A percentile compares a stretch with the other conserved stretches of the same genome.
Conservation (phyloP, 2,113 vertebrate genomes). For the Osmerus mordax region DNA sequence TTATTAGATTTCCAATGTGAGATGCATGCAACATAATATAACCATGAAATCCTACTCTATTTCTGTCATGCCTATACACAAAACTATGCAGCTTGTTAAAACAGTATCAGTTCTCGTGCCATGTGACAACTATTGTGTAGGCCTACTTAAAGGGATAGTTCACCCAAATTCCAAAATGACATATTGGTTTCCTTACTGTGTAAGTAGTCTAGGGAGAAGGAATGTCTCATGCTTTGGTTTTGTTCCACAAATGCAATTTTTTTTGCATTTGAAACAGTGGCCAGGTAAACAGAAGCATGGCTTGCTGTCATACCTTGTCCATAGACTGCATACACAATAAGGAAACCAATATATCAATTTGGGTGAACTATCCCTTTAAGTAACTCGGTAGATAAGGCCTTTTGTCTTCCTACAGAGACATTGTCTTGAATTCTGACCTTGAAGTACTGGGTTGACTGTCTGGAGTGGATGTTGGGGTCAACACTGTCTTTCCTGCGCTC, state of each 20-base stretch:
- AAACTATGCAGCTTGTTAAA: not conserved
- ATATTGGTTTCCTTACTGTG: not conserved
- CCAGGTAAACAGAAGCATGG: too few species aligned
- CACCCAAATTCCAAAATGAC: not conserved
- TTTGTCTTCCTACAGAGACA: not conserved
- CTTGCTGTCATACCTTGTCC: too few species aligned
- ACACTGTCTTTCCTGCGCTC: not conserved
- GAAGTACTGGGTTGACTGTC: slow-evolving; percentile 1
- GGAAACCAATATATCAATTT: too few species aligned
- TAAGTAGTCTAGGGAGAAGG: too few species aligned
- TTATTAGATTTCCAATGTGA: too few species aligned
- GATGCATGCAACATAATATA: not conserved
- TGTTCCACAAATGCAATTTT: not conserved
- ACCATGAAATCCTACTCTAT: not conserved
- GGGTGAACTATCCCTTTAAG: not conserved
- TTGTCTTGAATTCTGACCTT: not conserved
- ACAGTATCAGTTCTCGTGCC: too few species aligned
- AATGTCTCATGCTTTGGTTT: not conserved
- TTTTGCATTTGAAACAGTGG: not conserved
- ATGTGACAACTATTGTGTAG: too few species aligned
- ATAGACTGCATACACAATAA: too few species aligned
- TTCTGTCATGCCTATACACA: not conserved
- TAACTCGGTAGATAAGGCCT: not conserved
- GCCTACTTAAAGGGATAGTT: not conserved
- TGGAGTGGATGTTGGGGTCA: not conserved